phyloP scores from a whole-genome alignment of 2,888 invertebrate species.

The Priocnemis perturbator region DNA sequence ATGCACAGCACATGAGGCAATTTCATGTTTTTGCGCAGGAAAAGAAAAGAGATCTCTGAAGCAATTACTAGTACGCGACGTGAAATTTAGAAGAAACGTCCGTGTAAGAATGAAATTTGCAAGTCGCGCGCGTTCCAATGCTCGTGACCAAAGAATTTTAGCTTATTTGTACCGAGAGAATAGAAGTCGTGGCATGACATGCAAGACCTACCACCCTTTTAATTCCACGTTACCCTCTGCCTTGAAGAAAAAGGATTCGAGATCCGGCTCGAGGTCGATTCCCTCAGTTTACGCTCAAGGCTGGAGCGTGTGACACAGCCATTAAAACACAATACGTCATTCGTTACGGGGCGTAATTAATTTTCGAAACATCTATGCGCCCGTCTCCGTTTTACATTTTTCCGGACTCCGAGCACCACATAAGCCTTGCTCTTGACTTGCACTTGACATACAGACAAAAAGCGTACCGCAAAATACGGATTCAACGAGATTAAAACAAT shows the following conservation, averaged over 20 bases:
- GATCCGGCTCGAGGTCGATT: conserved; percentile 54
- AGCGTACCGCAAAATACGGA: too few species aligned
- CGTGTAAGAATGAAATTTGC: conserved; percentile 14
- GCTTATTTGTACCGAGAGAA: conserved; percentile 30
- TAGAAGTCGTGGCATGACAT: conserved; percentile 40
- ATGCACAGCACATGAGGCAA: too few species aligned
- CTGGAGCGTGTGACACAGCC: conserved; percentile 50
- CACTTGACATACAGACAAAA: too few species aligned
- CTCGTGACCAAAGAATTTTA: conserved; percentile 30
- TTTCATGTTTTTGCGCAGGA: too few species aligned
- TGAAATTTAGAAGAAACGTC: too few species aligned
- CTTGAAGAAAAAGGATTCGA: conserved; percentile 33
- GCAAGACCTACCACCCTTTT: conserved; percentile 44
- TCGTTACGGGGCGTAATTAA: conserved; percentile 30
- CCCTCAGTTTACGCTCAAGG: conserved; percentile 50
- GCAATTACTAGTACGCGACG: too few species aligned
- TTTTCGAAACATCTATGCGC: conserved; percentile 7
- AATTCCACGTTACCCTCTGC: conserved; percentile 49
- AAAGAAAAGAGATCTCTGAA: too few species aligned
- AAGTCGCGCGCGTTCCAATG: conserved; percentile 20
- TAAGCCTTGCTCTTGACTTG: too few species aligned
- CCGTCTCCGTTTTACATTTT: too few species aligned
- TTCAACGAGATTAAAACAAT: too few species aligned
- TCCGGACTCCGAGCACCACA: too few species aligned
- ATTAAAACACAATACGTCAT: conserved; percentile 54